These are phyloP conservation scores for Alentia gelatinosa DNA, from an alignment of 2,888 invertebrate species.

Conservation along the genomic window DNA sequence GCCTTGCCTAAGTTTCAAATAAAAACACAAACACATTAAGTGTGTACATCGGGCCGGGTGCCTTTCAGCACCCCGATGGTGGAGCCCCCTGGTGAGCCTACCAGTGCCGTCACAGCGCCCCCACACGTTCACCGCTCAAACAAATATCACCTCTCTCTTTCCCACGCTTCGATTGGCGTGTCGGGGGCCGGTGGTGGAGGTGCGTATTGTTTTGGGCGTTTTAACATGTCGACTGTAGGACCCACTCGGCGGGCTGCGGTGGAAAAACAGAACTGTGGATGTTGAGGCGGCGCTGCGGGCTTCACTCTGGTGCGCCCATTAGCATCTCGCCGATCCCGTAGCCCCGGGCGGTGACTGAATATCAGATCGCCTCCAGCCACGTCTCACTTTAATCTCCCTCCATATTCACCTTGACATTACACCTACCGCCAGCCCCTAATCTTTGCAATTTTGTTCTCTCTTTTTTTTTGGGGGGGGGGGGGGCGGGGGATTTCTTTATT, in stretches of 20 bases:
- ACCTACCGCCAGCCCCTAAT: too few species aligned
- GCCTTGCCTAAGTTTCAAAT: not conserved
- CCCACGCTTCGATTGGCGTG: not conserved
- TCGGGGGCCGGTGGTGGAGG: not conserved
- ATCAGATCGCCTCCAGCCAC: too few species aligned
- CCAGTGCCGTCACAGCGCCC: not conserved
- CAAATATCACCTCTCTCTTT: not conserved
- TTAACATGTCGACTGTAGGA: not conserved
- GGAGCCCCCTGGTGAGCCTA: too few species aligned
- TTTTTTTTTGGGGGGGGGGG: too few species aligned
- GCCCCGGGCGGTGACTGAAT: too few species aligned
- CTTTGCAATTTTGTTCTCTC: too few species aligned
- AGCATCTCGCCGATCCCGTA: too few species aligned
- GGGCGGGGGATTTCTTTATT: too few species aligned
- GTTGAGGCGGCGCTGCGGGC: not conserved
- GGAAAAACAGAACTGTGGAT: not conserved
- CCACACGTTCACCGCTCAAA: not conserved
- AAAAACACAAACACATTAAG: constrained; percentile 5
- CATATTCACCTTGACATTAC: too few species aligned
- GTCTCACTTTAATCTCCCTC: too few species aligned
- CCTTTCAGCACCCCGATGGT: not conserved
- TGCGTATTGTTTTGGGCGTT: not conserved
- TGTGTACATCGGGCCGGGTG: not conserved
- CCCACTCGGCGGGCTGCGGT: not conserved
- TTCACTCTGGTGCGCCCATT: too few species aligned